Base-by-base conservation (phyloP, 1,140 invertebrate species). In the Capitella teleta region DNA sequence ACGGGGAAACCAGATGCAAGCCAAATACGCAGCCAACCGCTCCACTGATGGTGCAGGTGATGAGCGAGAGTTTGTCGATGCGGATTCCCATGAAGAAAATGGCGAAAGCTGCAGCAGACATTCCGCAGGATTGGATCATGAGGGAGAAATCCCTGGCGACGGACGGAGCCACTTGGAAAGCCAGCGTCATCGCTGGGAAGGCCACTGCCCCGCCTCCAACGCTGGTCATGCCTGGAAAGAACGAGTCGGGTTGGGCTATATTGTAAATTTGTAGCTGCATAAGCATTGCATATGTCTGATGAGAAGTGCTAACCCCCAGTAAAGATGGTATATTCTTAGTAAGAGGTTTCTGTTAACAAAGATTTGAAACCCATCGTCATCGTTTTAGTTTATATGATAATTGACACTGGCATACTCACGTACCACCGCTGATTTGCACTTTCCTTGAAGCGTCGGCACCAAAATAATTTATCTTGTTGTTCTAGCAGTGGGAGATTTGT, bases 161-260 rank as follows among this genome's bases (percentile, higher is more conserved):
- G n/a, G 36, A 51, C 14, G 62, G 57, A 28, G 49, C 28, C 18
- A 64, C 55, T 5, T 59, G 32, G 24, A 64, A 50, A 12, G 57
- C 53, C 23, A 64, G 51, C 1, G 62, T 64, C 61, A 64, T 65
- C 5, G 65, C 62, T 8, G 63, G 63, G 46, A 65, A 63, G 12
- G 61, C 59, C 1, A 63, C 56, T 14, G 60, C 56, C n/a, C 62
- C 61, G 21, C 61, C 61, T 24, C 61, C 61, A 37, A 64, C 62
- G 24, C 57, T 53, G 18, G 61, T 62, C 46, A 61, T 58, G 4
- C 59, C 59, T 61, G 26, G 40, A 59, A 41, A n/a, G n/a, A n/a
- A n/a, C n/a, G n/a, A n/a, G n/a, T n/a, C n/a, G n/a, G n/a, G n/a
- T n/a, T n/a, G n/a, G n/a, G n/a, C n/a, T n/a, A n/a, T n/a, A n/a